phyloP scores from a whole-genome alignment of 1,140 invertebrate genomes.

The Sitobion miscanthi region DNA sequence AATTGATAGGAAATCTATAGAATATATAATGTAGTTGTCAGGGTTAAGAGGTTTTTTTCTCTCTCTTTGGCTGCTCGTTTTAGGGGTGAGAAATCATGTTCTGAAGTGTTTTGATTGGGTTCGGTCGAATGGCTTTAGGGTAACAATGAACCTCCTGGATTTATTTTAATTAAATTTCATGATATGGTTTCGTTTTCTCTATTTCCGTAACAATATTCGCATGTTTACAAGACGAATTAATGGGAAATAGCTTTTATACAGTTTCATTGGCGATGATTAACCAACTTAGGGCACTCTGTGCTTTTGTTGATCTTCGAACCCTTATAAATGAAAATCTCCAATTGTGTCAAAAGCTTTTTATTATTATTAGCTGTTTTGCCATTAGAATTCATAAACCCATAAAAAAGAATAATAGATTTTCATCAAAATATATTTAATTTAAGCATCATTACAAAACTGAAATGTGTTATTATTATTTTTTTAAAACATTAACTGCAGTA shows the following conservation, averaged over 20 bases:
- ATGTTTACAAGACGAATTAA: slow-evolving; percentile 56
- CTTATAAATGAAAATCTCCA: slow-evolving; percentile 55
- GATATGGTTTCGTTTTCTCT: slow-evolving; percentile 57
- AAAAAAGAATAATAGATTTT: slow-evolving; percentile 34
- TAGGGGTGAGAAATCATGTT: slow-evolving; percentile 31
- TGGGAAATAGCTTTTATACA: slow-evolving; percentile 53
- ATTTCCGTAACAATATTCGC: slow-evolving; percentile 56
- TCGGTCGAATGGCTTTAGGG: slow-evolving; percentile 56
- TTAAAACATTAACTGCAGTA: background rate
- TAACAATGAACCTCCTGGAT: slow-evolving; percentile 56
- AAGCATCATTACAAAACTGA: slow-evolving; percentile 6
- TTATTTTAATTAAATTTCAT: slow-evolving; percentile 57
- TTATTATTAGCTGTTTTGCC: slow-evolving; percentile 55
- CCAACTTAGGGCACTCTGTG: slow-evolving; percentile 56
- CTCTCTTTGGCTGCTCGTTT: slow-evolving; percentile 31
- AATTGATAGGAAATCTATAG: slow-evolving; percentile 49
- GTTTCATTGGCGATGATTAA: slow-evolving; percentile 54
- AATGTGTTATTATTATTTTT: background rate
- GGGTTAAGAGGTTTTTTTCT: slow-evolving; percentile 51
- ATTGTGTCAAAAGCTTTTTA: slow-evolving; percentile 57
- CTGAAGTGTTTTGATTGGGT: slow-evolving; percentile 56
- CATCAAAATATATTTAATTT: slow-evolving; percentile 40
- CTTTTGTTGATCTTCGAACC: slow-evolving; percentile 56
- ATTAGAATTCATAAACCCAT: slow-evolving; percentile 52
- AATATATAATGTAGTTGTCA: slow-evolving; percentile 15